A percentile compares a stretch with the other conserved stretches of the same genome.
phyloP scores from a whole-genome alignment of 2,797 vertebrate genomes.

The Poeciliopsis turneri region DNA sequence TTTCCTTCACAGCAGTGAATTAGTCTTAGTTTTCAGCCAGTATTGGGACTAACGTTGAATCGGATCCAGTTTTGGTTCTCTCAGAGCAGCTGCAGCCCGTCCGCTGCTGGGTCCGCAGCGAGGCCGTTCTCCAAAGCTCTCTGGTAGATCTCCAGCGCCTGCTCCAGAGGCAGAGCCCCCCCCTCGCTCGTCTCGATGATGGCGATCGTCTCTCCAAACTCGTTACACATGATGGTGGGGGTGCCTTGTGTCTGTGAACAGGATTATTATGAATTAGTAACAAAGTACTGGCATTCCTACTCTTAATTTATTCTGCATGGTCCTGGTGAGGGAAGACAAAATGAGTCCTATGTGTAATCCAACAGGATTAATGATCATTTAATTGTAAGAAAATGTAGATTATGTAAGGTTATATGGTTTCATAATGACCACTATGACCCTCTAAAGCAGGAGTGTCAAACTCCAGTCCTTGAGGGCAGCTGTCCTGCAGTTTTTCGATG shows the following conservation, averaged over 20 bases:
- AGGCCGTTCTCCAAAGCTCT: slow-evolving; percentile 84
- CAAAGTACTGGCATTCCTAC: neutral
- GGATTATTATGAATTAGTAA: neutral
- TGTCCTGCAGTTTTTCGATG: too few species aligned
- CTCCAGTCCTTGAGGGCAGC: too few species aligned
- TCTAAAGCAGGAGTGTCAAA: neutral
- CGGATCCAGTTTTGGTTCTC: neutral
- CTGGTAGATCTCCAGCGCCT: slow-evolving; percentile 91
- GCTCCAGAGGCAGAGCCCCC: slow-evolving; percentile 83
- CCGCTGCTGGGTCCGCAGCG: slow-evolving; percentile 75
- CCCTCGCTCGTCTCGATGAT: slow-evolving; percentile 91
- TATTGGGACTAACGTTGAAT: slow-evolving; percentile 5
- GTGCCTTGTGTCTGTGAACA: slow-evolving; percentile 70
- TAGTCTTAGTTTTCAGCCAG: slow-evolving; percentile 12
- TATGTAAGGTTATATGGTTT: neutral
- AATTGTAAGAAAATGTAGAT: neutral
- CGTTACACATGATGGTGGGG: slow-evolving; percentile 91
- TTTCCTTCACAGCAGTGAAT: slow-evolving; percentile 25
- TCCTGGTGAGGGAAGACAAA: neutral
- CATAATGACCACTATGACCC: neutral
- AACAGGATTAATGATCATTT: neutral
- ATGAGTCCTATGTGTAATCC: neutral
- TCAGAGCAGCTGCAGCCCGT: slow-evolving; percentile 75
- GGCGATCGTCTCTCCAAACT: slow-evolving; percentile 92
- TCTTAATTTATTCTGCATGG: neutral